A percentile compares a stretch with the other conserved stretches of the same genome.
Conservation (phyloP, 1,140 invertebrate species). For the Ceratina calcarata region DNA sequence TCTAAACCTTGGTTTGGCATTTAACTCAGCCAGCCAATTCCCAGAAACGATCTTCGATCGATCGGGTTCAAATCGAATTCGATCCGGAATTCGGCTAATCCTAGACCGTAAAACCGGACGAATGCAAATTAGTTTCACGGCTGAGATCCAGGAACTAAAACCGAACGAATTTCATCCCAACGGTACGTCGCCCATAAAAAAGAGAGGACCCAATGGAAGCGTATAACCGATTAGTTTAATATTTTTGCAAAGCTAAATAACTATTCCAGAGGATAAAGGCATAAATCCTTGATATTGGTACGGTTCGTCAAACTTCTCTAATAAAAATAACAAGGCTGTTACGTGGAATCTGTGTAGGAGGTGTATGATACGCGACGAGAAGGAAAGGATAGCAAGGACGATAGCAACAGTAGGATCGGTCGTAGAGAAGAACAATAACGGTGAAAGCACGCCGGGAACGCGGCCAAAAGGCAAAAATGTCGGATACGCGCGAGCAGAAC, state of each 20-base stretch:
- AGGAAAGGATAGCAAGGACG: conserved; percentile 56
- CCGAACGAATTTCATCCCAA: conserved; percentile 8
- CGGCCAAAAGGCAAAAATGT: conserved; percentile 66
- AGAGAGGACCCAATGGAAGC: too few relatives aligned
- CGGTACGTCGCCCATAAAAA: conserved; percentile 31
- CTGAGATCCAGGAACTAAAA: neutral
- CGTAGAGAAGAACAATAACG: conserved; percentile 57
- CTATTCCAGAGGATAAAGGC: neutral
- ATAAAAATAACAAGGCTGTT: too few relatives aligned
- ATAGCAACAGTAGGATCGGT: conserved; percentile 46
- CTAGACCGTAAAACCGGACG: conserved; percentile 10
- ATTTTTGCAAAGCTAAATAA: too few relatives aligned
- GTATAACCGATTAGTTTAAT: too few relatives aligned
- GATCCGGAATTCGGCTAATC: neutral
- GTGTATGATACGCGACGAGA: conserved; percentile 27
- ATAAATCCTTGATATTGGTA: too few relatives aligned
- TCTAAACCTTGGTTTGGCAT: too few relatives aligned
- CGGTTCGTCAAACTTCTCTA: too few relatives aligned
- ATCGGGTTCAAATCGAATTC: neutral
- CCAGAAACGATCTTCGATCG: neutral
- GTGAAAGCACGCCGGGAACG: conserved; percentile 63
- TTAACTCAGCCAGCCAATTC: conserved; percentile 10
- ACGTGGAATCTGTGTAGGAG: too few relatives aligned
- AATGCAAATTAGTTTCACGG: conserved; percentile 36
- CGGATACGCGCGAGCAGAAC: conserved; percentile 46